Evolutionary conservation across 2,797 vertebrate species (phyloP).

Genomic region (Crax fasciolata): DNA sequence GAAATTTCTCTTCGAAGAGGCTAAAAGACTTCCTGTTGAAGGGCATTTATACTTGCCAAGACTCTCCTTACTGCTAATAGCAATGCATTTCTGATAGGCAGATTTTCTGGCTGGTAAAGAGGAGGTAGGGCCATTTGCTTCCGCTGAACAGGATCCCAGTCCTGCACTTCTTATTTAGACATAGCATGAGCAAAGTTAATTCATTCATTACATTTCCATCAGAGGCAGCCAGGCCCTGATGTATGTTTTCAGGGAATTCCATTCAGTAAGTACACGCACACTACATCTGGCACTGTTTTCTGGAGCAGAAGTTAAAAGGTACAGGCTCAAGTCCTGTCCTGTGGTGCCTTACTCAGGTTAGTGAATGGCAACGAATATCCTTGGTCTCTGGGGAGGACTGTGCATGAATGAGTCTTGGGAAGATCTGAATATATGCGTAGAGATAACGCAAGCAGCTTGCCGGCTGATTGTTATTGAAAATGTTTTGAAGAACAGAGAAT

Average conservation of each 20-base stretch:
- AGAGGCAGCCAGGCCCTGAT: not conserved
- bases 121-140: not conserved
- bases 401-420: not conserved
- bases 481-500: slow-evolving; percentile 4
- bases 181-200: not conserved
- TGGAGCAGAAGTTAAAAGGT: not conserved
- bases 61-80: not conserved
- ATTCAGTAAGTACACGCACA: not conserved
- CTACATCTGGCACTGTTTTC: not conserved
- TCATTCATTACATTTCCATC: not conserved
- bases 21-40: slow-evolving; percentile 11
- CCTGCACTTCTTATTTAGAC: not conserved
- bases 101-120: slow-evolving; percentile 3
- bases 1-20: slow-evolving; percentile 34
- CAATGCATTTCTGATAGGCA: not conserved
- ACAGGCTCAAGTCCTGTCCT: not conserved
- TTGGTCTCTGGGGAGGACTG: not conserved
- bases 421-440: not conserved
- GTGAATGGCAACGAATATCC: not conserved
- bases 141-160: not conserved
- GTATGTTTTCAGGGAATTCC: not conserved
- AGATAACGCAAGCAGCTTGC: not conserved
- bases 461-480: not conserved
- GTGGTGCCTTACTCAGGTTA: not conserved
- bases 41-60: not conserved